Evolutionary conservation across 2,797 vertebrate genomes (phyloP), one percentile per base, ranked within the genome.

Genomic region (Sternotherus odoratus): DNA sequence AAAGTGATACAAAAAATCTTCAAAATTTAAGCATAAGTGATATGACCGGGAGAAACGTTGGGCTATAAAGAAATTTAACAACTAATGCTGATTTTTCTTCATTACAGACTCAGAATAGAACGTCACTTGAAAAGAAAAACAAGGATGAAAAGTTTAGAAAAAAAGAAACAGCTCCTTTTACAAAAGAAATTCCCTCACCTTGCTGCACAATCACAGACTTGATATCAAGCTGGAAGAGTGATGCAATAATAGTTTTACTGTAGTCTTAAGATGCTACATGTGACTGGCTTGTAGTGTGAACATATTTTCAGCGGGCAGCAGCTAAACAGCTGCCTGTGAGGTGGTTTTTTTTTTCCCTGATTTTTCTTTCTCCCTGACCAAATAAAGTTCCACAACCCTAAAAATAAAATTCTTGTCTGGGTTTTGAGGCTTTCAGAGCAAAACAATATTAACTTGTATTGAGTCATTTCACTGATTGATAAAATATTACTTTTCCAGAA

Each of bases 31-130:
- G 9, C 9, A 24, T 10, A 53, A 53, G 23, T 53, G 23, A 24
- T 53, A 53, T 53, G 43, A 15, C 26, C 26, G 26, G 43, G 26
- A 26, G 72, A 46, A 46, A 28, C 4, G 28, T 75, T 48, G 26
- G 46, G 15, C 46, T 16, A 46, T 17, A 48, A 26, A 8, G 46
- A 75, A 48, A 75, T 30, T 15, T 75, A 75, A 75, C 15, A 94
- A 87, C 77, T 87, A 39, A 66, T 87, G 12, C 80, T 95, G 33
- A 46, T 50, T 63, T 93, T 96, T 84, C 91, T 83, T 96, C 81
- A 66, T 97, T 98, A 91, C 96, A 99, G 99, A 97, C 95, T 99
- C 77, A 98, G 98, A 91, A 21, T 98, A 77, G 99, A 99, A 96
- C 98, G 99, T 79, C 1, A 92, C 56, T 90, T 99, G 46, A 95